Percentiles rank a stretch among this genome's conserved stretches.
These are phyloP conservation scores for Gadopsis marmoratus DNA, from an alignment of 2,797 vertebrate species.

Conservation along the genomic window DNA sequence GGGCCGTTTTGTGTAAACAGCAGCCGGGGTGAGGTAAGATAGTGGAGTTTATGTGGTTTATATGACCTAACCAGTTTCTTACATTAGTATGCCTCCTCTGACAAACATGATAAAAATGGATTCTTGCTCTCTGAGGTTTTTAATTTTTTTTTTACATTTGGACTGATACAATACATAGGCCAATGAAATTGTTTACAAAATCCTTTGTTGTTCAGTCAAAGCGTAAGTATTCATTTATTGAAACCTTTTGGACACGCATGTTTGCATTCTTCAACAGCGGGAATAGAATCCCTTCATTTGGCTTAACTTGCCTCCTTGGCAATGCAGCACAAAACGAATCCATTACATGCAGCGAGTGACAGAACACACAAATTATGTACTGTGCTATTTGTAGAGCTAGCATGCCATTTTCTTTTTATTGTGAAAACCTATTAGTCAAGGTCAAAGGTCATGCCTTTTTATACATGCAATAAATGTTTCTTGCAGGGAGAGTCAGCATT, in stretches of 20 bases:
- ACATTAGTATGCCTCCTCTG: conserved; percentile 42
- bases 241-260: conserved; percentile 30
- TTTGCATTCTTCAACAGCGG: conserved; percentile 24
- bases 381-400: conserved; percentile 21
- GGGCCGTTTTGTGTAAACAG: conserved; percentile 67
- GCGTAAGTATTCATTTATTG: conserved; percentile 28
- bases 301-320: conserved; percentile 26
- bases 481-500: conserved; percentile 2
- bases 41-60: conserved; percentile 50
- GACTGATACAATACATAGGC: not conserved
- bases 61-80: conserved; percentile 35
- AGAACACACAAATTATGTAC: conserved; percentile 5
- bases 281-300: conserved; percentile 23
- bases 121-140: conserved; percentile 14
- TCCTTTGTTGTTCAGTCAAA: conserved; percentile 29
- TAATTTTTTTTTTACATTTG: conserved; percentile 20
- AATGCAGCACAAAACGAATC: conserved; percentile 32
- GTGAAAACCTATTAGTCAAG: not conserved
- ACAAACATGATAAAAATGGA: conserved; percentile 50
- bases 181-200: conserved; percentile 30
- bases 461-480: not conserved
- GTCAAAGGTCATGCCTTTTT: conserved; percentile 19
- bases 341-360: conserved; percentile 14
- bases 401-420: conserved; percentile 7
- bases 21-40: conserved; percentile 60